Conservation (phyloP, 2,113 vertebrate genomes). For the Dicentrarchus labrax region DNA sequence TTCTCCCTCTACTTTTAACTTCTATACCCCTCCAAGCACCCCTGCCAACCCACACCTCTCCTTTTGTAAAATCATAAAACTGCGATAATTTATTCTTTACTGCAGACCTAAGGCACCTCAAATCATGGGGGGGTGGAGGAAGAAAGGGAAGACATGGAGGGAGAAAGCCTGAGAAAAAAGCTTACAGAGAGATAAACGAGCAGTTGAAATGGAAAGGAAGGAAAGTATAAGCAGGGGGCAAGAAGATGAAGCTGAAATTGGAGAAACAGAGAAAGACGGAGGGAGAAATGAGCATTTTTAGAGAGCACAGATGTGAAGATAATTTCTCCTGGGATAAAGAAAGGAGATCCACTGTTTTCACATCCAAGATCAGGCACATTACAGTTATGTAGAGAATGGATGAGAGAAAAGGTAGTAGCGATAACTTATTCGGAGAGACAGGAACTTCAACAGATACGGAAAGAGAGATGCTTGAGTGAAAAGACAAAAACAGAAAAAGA, state of each 20-base stretch:
- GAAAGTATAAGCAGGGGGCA: slow-evolving; percentile 4
- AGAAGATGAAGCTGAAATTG: slow-evolving; percentile 21
- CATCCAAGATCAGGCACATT: not conserved
- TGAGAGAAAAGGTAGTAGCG: not conserved
- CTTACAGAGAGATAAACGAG: slow-evolving; percentile 8
- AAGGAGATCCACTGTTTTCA: not conserved
- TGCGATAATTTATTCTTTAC: slow-evolving; percentile 16
- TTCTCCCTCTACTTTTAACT: not conserved
- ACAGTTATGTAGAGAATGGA: slow-evolving; percentile 4
- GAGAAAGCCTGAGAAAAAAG: slow-evolving; percentile 10
- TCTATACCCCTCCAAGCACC: not conserved
- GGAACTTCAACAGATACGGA: slow-evolving; percentile 1
- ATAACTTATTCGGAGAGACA: slow-evolving; percentile 9
- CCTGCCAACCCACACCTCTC: not conserved
- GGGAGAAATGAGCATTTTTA: not conserved
- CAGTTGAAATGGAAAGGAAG: not conserved
- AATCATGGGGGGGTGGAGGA: not conserved
- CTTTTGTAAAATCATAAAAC: slow-evolving; percentile 12
- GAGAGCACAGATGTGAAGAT: slow-evolving; percentile 25
- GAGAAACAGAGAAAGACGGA: not conserved
- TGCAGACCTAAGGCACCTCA: not conserved
- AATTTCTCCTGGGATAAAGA: slow-evolving; percentile 27
- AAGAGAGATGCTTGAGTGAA: not conserved
- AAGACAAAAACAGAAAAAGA: not conserved
- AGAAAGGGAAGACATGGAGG: not conserved